These are phyloP conservation scores for Pelodiscus sinensis DNA, from an alignment of 2,113 vertebrate species.

Conservation along the genomic window DNA sequence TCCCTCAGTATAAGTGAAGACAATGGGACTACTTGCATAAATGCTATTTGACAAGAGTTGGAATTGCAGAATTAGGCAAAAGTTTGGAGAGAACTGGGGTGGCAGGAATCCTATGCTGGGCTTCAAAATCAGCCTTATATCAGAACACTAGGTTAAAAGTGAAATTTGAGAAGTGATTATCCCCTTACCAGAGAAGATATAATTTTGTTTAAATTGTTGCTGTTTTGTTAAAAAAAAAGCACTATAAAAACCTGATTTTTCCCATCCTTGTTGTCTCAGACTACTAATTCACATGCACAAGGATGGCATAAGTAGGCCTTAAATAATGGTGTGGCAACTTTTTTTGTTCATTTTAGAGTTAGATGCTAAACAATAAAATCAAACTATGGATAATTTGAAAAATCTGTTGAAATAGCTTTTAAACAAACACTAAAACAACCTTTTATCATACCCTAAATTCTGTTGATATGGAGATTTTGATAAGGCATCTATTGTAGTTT, in stretches of 20 bases:
- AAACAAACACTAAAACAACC: not conserved
- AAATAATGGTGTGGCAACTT: not conserved
- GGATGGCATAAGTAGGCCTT: not conserved
- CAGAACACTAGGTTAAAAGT: not conserved
- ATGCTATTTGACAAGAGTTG: not conserved
- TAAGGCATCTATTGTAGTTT: not conserved
- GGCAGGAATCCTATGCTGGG: not conserved
- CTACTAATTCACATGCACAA: not conserved
- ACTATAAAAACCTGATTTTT: not conserved
- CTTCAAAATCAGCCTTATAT: slow-evolving; percentile 9
- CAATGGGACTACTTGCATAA: not conserved
- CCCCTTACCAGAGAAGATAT: not conserved
- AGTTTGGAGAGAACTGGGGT: not conserved
- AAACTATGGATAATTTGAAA: not conserved
- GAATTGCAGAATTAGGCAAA: not conserved
- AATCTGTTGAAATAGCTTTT: not conserved
- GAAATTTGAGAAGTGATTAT: not conserved
- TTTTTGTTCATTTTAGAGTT: not conserved
- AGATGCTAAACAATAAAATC: not conserved
- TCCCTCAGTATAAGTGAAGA: not conserved
- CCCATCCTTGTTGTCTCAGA: not conserved
- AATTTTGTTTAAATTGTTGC: not conserved
- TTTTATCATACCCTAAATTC: not conserved
- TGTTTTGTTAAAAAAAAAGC: not conserved
- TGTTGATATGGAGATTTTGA: not conserved